Evolutionary conservation across 2,888 invertebrate genomes (phyloP), one percentile per base, ranked within the genome.

Genomic region (Noctua janthe): DNA sequence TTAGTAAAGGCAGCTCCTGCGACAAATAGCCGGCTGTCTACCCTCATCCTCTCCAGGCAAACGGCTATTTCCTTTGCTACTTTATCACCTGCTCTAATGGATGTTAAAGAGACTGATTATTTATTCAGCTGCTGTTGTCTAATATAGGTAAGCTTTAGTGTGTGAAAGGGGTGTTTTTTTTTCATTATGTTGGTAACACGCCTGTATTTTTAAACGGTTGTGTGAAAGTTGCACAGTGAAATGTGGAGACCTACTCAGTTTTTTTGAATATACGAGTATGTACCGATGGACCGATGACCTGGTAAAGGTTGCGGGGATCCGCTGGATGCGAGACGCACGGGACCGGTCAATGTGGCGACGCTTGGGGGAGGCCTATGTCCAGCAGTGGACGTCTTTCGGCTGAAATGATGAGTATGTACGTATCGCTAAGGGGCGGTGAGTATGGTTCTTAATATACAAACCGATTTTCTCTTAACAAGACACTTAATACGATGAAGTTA

Each of bases 101-200:
- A 89, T 88, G 88, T 86, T 89, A 87, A 91, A 91, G 84, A 89
- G 87, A 80, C 87, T 89, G 89, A 90, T 92, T 87, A 91, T 89
- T 91, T 92, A 92, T 92, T 92, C 91, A 92, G 73, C 74, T 77
- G 75, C 82, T 87, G 80, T 83, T 89, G 86, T 87, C 69, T 80
- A 74, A 79, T 82, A 71, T 80, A 47, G n/a, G 69, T 23, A 80
- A 81, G 76, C 66, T 71, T 76, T 83, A 77, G 72, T 82, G 70
- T 67, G 62, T 62, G 81, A 79, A 76, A 79, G 71, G 66, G 75
- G n/a, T 78, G 66, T 70, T 78, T 78, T 80, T 78, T 71, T 76
- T 35, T 17, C 17, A 23, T 70, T 56, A 62, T 11, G 35, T 54
- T 1, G 23, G 13, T 17, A 51, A 20, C 39, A 56, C 11, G 13